phyloP scores from a whole-genome alignment of 2,888 invertebrate species.

The Bugula neritina region DNA sequence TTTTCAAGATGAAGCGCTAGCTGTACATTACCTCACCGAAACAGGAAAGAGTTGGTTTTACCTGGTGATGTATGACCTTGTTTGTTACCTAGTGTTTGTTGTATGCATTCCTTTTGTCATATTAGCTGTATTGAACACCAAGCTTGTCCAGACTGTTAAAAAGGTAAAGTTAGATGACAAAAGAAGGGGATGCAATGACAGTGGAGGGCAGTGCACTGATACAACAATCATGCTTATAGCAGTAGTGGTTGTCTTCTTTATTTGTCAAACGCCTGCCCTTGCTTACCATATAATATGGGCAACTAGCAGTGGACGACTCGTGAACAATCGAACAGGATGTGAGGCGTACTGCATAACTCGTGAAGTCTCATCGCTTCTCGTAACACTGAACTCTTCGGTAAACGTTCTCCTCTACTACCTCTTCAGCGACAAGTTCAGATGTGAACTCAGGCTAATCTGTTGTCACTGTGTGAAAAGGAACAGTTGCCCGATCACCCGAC shows the following conservation, averaged over 20 bases:
- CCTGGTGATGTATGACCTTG: slow-evolving; percentile 46
- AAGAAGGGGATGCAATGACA: slow-evolving; percentile 44
- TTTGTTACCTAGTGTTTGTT: slow-evolving; percentile 49
- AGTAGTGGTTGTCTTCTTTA: slow-evolving; percentile 51
- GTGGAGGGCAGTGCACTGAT: slow-evolving; percentile 49
- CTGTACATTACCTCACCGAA: slow-evolving; percentile 36
- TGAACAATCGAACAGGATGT: not conserved
- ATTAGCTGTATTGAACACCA: slow-evolving; percentile 47
- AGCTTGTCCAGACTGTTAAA: slow-evolving; percentile 49
- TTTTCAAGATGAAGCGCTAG: slow-evolving; percentile 31
- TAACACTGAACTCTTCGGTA: slow-evolving; percentile 51
- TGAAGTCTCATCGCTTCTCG: slow-evolving; percentile 48
- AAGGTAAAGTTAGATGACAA: slow-evolving; percentile 38
- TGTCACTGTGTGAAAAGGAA: no score
- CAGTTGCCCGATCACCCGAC: no score
- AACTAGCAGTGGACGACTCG: slow-evolving; percentile 31
- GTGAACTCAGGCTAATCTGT: slow-evolving; percentile 45
- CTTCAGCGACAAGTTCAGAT: slow-evolving; percentile 49
- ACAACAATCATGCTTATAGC: slow-evolving; percentile 53
- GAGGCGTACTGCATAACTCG: slow-evolving; percentile 34
- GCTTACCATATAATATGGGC: slow-evolving; percentile 51
- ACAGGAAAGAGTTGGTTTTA: slow-evolving; percentile 41
- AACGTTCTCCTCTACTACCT: slow-evolving; percentile 54
- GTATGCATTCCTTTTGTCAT: slow-evolving; percentile 50
- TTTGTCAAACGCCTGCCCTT: slow-evolving; percentile 52